Conservation (phyloP, 2,888 invertebrate species). For the Dicycla oo region DNA sequence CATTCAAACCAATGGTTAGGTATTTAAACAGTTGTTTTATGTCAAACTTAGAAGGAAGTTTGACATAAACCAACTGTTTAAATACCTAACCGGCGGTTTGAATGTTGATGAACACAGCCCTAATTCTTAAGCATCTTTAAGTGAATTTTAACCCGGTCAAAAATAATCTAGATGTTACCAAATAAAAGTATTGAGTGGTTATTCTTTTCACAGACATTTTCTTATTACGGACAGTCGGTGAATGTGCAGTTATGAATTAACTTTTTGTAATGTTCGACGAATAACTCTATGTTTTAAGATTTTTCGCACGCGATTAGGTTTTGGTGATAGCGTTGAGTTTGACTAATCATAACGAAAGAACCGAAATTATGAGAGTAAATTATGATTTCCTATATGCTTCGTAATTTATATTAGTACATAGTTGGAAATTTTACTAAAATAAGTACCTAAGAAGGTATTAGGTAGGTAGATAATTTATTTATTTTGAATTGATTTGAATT, state of each 20-base stretch:
- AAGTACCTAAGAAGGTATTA: too few relatives aligned
- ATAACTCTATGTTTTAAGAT: slow-evolving; percentile 29
- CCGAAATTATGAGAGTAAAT: neutral
- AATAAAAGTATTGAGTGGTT: slow-evolving; percentile 43
- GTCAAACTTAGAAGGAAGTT: too few relatives aligned
- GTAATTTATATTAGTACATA: too few relatives aligned
- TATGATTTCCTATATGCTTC: neutral
- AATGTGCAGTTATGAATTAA: slow-evolving; percentile 39
- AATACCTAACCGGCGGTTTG: too few relatives aligned
- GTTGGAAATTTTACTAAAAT: too few relatives aligned
- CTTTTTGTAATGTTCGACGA: slow-evolving; percentile 50
- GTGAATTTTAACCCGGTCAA: slow-evolving; percentile 52
- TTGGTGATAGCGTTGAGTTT: neutral
- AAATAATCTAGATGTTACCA: slow-evolving; percentile 44
- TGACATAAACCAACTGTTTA: too few relatives aligned
- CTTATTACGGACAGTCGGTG: slow-evolving; percentile 27
- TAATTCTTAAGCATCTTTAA: slow-evolving; percentile 12
- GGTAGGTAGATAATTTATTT: too few relatives aligned
- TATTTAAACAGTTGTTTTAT: too few relatives aligned
- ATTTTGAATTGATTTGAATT: too few relatives aligned
- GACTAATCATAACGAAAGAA: neutral
- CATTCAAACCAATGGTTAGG: too few relatives aligned
- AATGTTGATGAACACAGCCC: too few relatives aligned
- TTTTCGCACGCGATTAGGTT: slow-evolving; percentile 42
- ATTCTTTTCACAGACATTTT: slow-evolving; percentile 45